These are phyloP conservation scores for Pseudochirops cupreus DNA, from an alignment of 2,797 vertebrate genomes.

Conservation along the genomic window DNA sequence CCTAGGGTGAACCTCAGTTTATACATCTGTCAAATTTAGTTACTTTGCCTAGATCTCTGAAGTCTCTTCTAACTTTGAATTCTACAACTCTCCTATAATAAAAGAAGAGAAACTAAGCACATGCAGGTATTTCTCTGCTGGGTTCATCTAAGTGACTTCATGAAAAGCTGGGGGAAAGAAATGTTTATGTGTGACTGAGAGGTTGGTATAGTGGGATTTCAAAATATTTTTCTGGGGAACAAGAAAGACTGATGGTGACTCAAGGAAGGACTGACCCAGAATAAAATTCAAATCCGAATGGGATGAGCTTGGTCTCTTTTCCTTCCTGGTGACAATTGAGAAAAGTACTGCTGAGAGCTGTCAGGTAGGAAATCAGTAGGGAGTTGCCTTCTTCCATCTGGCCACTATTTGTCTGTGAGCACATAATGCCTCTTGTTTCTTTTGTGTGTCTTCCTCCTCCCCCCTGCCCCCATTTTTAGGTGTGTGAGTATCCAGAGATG, in stretches of 20 bases:
- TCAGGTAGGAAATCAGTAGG: background rate
- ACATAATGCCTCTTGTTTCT: background rate
- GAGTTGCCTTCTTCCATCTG: too few species aligned
- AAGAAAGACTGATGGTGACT: background rate
- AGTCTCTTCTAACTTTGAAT: background rate
- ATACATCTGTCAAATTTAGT: background rate
- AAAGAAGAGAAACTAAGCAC: background rate
- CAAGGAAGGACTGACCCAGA: background rate
- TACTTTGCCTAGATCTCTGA: background rate
- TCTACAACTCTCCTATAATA: background rate
- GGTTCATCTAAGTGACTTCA: background rate
- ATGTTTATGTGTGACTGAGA: background rate
- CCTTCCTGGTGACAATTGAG: background rate
- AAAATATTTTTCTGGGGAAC: background rate
- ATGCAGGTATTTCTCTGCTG: background rate
- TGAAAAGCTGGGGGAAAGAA: background rate
- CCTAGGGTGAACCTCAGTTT: background rate
- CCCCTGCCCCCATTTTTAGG: background rate
- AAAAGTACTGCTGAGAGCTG: background rate
- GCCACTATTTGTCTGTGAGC: background rate
- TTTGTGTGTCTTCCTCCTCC: background rate
- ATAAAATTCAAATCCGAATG: background rate
- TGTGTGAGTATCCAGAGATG: background rate
- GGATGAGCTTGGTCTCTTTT: background rate
- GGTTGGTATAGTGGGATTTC: background rate